A percentile compares a stretch with the other conserved stretches of the same genome.
These are phyloP conservation scores for Synergus japonicus DNA, from an alignment of 2,888 invertebrate genomes.

Conservation along the genomic window DNA sequence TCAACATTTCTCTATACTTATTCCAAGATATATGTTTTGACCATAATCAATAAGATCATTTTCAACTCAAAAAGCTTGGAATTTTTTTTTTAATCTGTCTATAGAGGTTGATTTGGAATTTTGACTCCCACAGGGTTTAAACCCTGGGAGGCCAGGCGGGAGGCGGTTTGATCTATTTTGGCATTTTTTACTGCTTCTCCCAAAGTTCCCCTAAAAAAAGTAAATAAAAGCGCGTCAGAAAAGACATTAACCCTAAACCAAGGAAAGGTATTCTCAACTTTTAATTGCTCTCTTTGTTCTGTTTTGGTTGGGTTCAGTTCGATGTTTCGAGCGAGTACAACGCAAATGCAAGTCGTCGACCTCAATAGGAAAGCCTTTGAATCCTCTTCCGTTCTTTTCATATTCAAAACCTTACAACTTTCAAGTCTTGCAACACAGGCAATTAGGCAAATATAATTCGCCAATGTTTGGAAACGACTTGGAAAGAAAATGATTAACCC, in stretches of 20 bases:
- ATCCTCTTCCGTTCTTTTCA: neutral
- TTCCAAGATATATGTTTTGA: too few species aligned
- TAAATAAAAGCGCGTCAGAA: neutral
- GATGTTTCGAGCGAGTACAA: constrained; percentile 6
- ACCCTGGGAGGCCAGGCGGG: too few species aligned
- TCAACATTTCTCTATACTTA: too few species aligned
- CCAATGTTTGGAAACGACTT: neutral
- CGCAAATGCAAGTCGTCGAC: constrained; percentile 34
- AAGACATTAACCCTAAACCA: neutral
- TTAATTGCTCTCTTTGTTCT: constrained; percentile 34
- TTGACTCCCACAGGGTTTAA: too few species aligned
- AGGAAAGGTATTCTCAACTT: neutral
- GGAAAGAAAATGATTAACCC: neutral
- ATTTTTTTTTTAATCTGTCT: too few species aligned
- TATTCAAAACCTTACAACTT: neutral
- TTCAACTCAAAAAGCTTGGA: too few species aligned
- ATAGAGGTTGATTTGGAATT: too few species aligned
- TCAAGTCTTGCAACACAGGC: neutral
- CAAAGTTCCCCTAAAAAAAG: too few species aligned
- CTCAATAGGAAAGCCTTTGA: constrained; percentile 29
- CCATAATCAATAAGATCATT: too few species aligned
- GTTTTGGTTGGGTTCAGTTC: neutral
- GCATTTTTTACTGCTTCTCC: too few species aligned
- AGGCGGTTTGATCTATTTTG: too few species aligned
- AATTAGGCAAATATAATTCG: too few species aligned